Evolutionary conservation across 2,797 vertebrate genomes (phyloP).

Genomic region (Etheostoma perlongum): DNA sequence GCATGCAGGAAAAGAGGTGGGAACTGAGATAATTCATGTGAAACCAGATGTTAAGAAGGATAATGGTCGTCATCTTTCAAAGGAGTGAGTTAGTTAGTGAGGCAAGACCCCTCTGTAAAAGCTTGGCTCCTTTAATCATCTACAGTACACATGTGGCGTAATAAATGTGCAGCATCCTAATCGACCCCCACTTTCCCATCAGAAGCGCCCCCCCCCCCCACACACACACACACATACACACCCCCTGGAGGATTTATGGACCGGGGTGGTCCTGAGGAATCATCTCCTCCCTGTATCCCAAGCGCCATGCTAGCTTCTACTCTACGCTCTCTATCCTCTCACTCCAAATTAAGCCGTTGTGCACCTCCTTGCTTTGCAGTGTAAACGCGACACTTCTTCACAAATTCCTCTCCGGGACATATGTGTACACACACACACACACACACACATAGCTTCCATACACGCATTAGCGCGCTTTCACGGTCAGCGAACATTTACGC

Average conservation of each 20-base stretch:
- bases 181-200: constrained; percentile 7
- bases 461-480: constrained; percentile 55
- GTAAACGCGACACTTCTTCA: constrained; percentile 48
- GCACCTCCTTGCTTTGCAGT: constrained; percentile 38
- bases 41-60: constrained; percentile 35
- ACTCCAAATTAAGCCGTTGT: constrained; percentile 54
- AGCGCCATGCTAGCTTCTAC: constrained; percentile 24
- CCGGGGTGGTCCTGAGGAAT: constrained; percentile 63
- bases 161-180: constrained; percentile 46
- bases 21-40: constrained; percentile 38
- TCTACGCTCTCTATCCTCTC: constrained; percentile 5
- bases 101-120: constrained; percentile 9
- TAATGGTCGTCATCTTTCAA: constrained; percentile 27
- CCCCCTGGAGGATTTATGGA: constrained; percentile 22
- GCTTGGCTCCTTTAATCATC: constrained; percentile 7
- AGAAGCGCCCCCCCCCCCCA: not conserved
- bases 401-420: constrained; percentile 69
- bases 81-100: constrained; percentile 6
- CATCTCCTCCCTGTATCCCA: constrained; percentile 42
- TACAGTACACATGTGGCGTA: constrained; percentile 6
- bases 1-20: constrained; percentile 18
- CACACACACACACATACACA: too few species aligned
- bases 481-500: constrained; percentile 78
- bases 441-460: not conserved
- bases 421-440: constrained; percentile 15